phyloP scores from a whole-genome alignment of 2,113 vertebrate species.

The Anser brachyrhynchus region DNA sequence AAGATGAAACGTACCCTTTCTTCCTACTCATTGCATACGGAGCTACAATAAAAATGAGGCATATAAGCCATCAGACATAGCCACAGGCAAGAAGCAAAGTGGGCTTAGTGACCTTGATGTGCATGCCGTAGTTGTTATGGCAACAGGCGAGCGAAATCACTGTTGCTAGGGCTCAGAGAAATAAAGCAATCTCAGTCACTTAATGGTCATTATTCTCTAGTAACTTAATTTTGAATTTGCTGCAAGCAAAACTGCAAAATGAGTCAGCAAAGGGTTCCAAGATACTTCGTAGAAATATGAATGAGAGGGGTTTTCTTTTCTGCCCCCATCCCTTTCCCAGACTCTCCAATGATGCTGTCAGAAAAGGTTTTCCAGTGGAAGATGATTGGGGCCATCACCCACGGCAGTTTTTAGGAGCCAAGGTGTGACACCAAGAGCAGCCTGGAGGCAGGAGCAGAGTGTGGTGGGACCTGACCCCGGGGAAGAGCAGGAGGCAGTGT shows the following conservation, averaged over 20 bases:
- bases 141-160: slow-evolving; percentile 79
- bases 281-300: background rate
- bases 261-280: slow-evolving; percentile 57
- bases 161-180: slow-evolving; percentile 80
- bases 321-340: background rate
- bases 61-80: slow-evolving; percentile 61
- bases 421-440: accelerated
- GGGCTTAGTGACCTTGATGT: slow-evolving; percentile 85
- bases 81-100: slow-evolving; percentile 71
- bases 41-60: slow-evolving; percentile 76
- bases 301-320: background rate
- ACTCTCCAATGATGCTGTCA: background rate
- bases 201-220: slow-evolving; percentile 73
- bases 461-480: background rate
- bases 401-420: background rate
- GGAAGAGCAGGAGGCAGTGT: background rate
- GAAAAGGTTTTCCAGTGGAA: background rate
- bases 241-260: slow-evolving; percentile 29
- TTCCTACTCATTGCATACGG: background rate
- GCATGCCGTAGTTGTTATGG: slow-evolving; percentile 84
- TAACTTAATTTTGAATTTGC: slow-evolving; percentile 63
- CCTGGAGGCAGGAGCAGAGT: background rate
- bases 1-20: slow-evolving; percentile 51
- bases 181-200: slow-evolving; percentile 71
- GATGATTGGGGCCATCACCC: background rate